phyloP scores from a whole-genome alignment of 2,888 invertebrate species.

The Acanthoscelides obtectus region DNA sequence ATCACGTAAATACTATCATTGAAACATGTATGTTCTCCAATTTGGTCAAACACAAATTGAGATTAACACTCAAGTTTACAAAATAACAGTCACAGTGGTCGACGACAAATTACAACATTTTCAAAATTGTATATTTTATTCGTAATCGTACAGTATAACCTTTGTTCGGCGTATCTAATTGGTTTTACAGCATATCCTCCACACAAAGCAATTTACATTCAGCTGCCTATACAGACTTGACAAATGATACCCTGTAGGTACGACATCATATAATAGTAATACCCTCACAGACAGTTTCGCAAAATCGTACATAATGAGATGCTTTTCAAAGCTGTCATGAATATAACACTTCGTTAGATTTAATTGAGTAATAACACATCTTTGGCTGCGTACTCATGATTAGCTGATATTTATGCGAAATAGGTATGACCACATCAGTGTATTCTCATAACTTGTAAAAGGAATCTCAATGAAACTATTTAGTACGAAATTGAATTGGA shows the following conservation, averaged over 20 bases:
- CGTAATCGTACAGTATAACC: too few relatives aligned
- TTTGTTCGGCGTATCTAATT: too few relatives aligned
- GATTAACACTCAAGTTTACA: too few relatives aligned
- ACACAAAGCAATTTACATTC: not conserved
- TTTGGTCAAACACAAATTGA: too few relatives aligned
- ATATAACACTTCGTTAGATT: not conserved
- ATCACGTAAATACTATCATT: too few relatives aligned
- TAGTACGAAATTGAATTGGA: too few relatives aligned
- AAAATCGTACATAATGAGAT: not conserved
- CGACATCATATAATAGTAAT: not conserved
- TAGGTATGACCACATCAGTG: not conserved
- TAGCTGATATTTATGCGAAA: not conserved
- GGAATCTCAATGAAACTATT: not conserved
- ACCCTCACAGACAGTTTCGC: not conserved
- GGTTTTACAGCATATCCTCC: not conserved
- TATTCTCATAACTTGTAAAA: not conserved
- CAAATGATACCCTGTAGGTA: not conserved
- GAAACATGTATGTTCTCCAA: too few relatives aligned
- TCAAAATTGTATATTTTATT: too few relatives aligned
- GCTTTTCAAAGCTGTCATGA: not conserved
- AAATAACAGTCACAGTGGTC: too few relatives aligned
- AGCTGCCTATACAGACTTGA: not conserved
- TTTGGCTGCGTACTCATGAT: not conserved
- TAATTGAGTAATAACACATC: not conserved
- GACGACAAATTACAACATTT: too few relatives aligned